Base-by-base conservation (phyloP, 2,888 invertebrate genomes). In the Eupithecia pulchellata region DNA sequence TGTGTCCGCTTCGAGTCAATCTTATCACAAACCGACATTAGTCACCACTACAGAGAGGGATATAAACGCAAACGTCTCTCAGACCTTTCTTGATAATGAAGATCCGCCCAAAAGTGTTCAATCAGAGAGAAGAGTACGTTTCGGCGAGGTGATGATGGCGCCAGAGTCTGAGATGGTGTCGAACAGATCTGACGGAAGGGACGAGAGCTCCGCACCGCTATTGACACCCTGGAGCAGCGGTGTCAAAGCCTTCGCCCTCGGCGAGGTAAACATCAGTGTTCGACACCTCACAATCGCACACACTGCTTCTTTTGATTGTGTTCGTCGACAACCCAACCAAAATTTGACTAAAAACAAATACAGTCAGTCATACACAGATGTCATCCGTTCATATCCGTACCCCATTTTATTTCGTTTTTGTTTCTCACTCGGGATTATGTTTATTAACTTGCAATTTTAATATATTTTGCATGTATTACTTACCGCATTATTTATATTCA, bases 181-280 rank as follows among this genome's bases (percentile, higher is more conserved):
- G 82, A 85, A 89, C 89, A 87, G 84, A 86, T 86, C 86, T 86
- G 91, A 90, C 78, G 83, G 84, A 86, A 84, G 85, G 84, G 91
- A 91, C 80, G 90, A 85, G 81, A 89, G 89, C 83, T 86, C 25
- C 20, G 52, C 90, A 86, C 87, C 84, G 85, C 86, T 79, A 82
- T 89, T 83, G 91, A 91, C 88, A 90, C 91, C 93, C 90, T 91
- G 92, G 93, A 93, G 91, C 93, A 92, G 92, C 92, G 89, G 92
- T 91, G 86, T 91, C 89, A 93, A 93, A 94, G 87, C 93, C 92
- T 93, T 93, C 86, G 93, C 94, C 91, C 89, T 91, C 92, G 94
- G 94, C 94, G 94, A 94, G 94, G 94, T 94, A 94, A 93, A 85
- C 89, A 91, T 88, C 82, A 89, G 86, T 89, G 87, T 91, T 89